Evolutionary conservation across 2,888 invertebrate species (phyloP).

Genomic region (Agrochola lota): DNA sequence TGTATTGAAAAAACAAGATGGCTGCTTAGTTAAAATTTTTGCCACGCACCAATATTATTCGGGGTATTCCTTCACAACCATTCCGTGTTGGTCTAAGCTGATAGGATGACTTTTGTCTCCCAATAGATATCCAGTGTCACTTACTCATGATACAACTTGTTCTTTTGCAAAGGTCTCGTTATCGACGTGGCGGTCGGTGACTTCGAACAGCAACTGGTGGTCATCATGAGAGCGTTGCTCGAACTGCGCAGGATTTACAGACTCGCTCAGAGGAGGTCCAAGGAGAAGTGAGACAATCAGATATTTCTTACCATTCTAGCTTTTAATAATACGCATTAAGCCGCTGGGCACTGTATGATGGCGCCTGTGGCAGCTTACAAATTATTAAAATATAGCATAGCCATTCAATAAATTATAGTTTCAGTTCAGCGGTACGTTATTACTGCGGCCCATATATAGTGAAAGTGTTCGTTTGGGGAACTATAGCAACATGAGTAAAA

Average conservation of each 20-base stretch:
- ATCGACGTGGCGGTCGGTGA: slow-evolving; percentile 86
- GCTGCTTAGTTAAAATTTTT: not conserved
- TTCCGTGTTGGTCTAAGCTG: not conserved
- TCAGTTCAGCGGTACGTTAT: too few relatives aligned
- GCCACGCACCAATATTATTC: not conserved
- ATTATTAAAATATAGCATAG: too few relatives aligned
- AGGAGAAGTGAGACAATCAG: slow-evolving; percentile 78
- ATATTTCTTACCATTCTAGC: not conserved
- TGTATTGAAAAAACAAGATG: not conserved
- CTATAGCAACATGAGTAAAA: too few relatives aligned
- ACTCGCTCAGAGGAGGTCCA: slow-evolving; percentile 83
- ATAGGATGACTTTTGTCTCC: not conserved
- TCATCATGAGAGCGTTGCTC: slow-evolving; percentile 91
- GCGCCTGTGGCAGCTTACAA: too few relatives aligned
- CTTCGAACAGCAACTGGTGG: slow-evolving; percentile 91
- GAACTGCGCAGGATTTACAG: slow-evolving; percentile 89
- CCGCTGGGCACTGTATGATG: too few relatives aligned
- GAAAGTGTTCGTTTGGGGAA: too few relatives aligned
- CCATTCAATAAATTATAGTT: too few relatives aligned
- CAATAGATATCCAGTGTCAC: not conserved
- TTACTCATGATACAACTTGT: not conserved
- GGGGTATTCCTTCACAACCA: not conserved
- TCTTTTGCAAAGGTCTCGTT: slow-evolving; percentile 67
- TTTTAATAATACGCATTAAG: not conserved
- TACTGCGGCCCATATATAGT: too few relatives aligned